Evolutionary conservation across 2,888 invertebrate species (phyloP).

Genomic region (Rutpela maculata): DNA sequence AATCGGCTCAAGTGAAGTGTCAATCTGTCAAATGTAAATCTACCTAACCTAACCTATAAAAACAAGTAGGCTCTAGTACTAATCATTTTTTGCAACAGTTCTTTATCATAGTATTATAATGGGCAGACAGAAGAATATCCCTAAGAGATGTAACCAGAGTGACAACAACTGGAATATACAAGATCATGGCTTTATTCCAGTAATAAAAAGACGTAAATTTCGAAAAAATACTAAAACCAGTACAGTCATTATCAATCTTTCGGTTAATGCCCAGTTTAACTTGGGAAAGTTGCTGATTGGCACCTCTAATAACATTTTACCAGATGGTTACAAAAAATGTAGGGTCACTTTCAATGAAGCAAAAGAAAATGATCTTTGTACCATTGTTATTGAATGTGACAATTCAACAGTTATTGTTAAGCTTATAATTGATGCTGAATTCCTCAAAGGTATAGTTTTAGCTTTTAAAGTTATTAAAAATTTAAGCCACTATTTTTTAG

Average conservation of each 20-base stretch:
- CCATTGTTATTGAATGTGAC: constrained; percentile 60
- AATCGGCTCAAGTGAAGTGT: background rate
- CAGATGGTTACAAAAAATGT: constrained; percentile 61
- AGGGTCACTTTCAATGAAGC: constrained; percentile 57
- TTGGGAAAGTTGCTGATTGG: constrained; percentile 65
- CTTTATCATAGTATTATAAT: constrained; percentile 30
- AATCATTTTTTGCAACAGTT: background rate
- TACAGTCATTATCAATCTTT: constrained; percentile 40
- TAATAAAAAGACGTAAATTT: constrained; percentile 52
- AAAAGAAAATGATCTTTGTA: constrained; percentile 50
- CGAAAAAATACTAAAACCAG: constrained; percentile 28
- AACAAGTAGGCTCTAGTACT: background rate
- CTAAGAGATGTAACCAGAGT: constrained; percentile 41
- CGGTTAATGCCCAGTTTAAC: constrained; percentile 53
- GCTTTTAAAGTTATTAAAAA: background rate
- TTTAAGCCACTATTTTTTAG: constrained; percentile 56
- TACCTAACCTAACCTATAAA: background rate
- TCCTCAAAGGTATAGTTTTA: constrained; percentile 62
- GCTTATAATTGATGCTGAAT: constrained; percentile 56
- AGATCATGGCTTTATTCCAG: constrained; percentile 52
- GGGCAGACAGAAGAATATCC: constrained; percentile 51
- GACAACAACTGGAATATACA: constrained; percentile 43
- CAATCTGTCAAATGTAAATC: background rate
- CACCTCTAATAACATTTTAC: constrained; percentile 63
- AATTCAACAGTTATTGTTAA: constrained; percentile 57